Conservation (phyloP, 2,888 invertebrate genomes). For the Ectemnius lituratus region DNA sequence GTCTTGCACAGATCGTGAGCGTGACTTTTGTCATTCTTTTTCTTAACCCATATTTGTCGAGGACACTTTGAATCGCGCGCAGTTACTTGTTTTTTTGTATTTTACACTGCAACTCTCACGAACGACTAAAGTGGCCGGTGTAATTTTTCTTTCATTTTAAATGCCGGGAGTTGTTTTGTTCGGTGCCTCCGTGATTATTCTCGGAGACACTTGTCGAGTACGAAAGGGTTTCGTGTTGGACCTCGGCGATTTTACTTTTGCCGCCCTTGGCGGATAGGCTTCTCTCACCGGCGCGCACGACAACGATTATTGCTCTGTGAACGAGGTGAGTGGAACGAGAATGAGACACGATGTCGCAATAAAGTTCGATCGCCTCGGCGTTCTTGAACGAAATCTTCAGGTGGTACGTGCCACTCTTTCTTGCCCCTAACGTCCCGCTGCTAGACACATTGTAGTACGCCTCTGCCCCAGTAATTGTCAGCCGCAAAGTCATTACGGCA, state of each 20-base stretch:
- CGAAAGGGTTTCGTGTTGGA: neutral
- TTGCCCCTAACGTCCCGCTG: neutral
- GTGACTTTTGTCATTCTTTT: neutral
- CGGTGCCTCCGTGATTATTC: neutral
- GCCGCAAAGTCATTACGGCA: no score
- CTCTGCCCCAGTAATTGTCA: no score
- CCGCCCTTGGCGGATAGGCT: neutral
- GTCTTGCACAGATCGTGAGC: neutral
- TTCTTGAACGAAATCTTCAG: conserved; percentile 39
- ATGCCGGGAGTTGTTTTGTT: neutral
- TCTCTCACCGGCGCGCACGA: neutral
- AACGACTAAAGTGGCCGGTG: neutral
- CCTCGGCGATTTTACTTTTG: neutral
- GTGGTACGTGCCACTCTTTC: conserved; percentile 42
- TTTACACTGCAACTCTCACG: neutral
- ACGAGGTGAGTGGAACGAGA: conserved; percentile 43
- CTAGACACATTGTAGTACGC: no score
- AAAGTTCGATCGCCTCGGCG: conserved; percentile 25
- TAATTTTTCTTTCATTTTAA: neutral
- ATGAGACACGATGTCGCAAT: conserved; percentile 23
- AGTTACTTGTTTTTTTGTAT: no score
- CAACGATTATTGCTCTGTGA: conserved; percentile 32
- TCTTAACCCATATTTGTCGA: neutral
- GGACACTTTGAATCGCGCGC: neutral
- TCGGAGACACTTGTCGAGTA: neutral